Evolutionary conservation across 2,113 vertebrate genomes (phyloP), one percentile per base, ranked within the genome.

Genomic region (Sorex fumeus): DNA sequence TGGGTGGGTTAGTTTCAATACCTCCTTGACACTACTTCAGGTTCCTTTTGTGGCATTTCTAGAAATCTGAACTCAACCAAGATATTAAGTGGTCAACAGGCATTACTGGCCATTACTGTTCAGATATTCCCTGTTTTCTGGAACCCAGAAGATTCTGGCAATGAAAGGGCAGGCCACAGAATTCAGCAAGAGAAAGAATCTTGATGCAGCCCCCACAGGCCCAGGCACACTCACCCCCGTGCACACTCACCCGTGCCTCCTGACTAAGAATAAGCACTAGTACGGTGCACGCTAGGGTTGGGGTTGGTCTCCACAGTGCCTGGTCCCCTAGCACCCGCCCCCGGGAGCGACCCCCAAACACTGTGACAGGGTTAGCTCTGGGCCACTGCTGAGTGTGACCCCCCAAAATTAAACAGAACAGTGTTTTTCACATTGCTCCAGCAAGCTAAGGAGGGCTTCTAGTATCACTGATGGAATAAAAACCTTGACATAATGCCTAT

Each of bases 401-500:
- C 40, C 40, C 40, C 40, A 40, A 40, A 40, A 40, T 40, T 40
- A 28, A 13, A 43, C 1, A 13, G 40, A 79, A 64, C 62, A 16
- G 2, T 72, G 47, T 43, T 47, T 23, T 32, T 32, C 34, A 25
- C 43, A 0, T 43, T 13, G 19, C 72, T 34, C 28, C 6, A 4
- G 66, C 64, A 76, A 13, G 23, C 18, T 34, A 40, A 45, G 25
- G 47, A 36, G 25, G 72, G 5, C n/a, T 62, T 57, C 70, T 19
- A 36, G 76, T 21, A 12, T 90, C 79, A n/a, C 30, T 67, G 23
- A 36, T 43, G 27, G 57, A 75, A 57, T 18, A 50, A 18, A 75
- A 93, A 71, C 62, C 40, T 86, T 57, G 57, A 87, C 15, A 69
- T 83, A 84, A 76, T 66, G n/a, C 19, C 34, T 53, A 21, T 34